Evolutionary conservation across 2,888 invertebrate genomes (phyloP), one percentile per base, ranked within the genome.

Genomic region (Dryadula phaetusa): DNA sequence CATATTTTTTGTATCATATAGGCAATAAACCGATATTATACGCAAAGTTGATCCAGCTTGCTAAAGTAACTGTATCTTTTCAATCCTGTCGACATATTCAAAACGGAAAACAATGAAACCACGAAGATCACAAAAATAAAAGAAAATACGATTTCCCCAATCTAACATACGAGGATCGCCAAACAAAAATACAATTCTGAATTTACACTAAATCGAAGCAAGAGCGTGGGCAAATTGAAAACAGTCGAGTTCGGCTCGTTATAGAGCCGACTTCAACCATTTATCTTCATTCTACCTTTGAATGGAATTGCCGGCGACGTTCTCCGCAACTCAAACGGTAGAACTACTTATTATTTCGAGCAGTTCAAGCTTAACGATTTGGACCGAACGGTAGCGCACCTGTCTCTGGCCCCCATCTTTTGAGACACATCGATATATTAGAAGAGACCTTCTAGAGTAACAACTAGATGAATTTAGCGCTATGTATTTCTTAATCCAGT

Each of bases 241-340:
- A 89, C 91, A 91, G 89, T 88, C 86, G 87, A 87, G 81, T 86
- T 82, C 76, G 82, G 81, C 90, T 92, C 90, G 91, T 92, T 92
- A 91, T 84, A 82, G 82, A 86, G 83, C 84, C 85, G 85, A 83
- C 80, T 88, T 76, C 76, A 60, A 82, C 86, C 90, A 90, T 91
- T 91, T 92, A 89, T 92, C 92, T 90, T 90, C 87, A 90, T 91
- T 90, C 88, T 84, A 85, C 82, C 86, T 87, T 90, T 87, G 88
- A 88, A 87, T 91, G 80, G 86, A 88, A 88, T 89, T 90, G 88
- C 85, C 84, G 79, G 84, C 81, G 87, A 89, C 90, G 87, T 87
- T 87, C 79, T 80, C 86, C 85, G 90, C 90, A 90, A 87, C 86
- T 88, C 87, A 88, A 90, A 87, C 84, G 87, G 81, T 83, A 77